Conservation (phyloP, 2,113 vertebrate species). For the Hippocampus guttulatus region DNA sequence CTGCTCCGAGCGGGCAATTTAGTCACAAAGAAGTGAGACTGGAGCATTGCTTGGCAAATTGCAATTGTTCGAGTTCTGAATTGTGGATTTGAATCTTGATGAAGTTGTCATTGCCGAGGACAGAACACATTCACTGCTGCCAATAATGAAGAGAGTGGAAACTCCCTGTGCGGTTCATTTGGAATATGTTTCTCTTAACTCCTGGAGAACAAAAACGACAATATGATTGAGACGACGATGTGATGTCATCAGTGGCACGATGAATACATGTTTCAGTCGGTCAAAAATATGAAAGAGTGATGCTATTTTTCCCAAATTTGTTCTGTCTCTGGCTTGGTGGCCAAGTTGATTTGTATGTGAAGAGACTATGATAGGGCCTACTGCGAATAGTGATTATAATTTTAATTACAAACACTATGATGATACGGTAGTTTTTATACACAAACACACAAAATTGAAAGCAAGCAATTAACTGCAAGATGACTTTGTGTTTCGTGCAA, state of each 20-base stretch:
- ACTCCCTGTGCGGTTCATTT: background rate
- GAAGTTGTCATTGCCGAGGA: background rate
- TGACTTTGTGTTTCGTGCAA: background rate
- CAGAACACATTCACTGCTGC: background rate
- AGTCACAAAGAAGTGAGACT: background rate
- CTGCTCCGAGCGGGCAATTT: background rate
- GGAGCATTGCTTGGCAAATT: background rate
- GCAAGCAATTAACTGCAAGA: background rate
- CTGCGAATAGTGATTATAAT: background rate
- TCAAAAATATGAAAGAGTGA: background rate
- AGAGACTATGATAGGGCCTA: background rate
- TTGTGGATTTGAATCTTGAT: background rate
- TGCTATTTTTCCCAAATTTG: background rate
- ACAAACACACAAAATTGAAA: background rate
- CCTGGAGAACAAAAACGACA: too few species aligned
- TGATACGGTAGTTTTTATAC: background rate
- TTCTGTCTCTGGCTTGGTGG: background rate
- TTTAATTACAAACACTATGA: background rate
- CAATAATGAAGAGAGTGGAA: background rate
- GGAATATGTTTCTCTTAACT: background rate
- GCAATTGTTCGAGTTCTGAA: background rate
- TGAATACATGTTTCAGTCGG: background rate
- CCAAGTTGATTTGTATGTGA: background rate
- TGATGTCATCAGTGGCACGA: background rate
- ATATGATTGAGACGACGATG: too few species aligned